Percentiles rank a stretch among this genome's conserved stretches.
These are phyloP conservation scores for Drosophila meridiana DNA, from an alignment of 2,888 invertebrate species.

Conservation along the genomic window DNA sequence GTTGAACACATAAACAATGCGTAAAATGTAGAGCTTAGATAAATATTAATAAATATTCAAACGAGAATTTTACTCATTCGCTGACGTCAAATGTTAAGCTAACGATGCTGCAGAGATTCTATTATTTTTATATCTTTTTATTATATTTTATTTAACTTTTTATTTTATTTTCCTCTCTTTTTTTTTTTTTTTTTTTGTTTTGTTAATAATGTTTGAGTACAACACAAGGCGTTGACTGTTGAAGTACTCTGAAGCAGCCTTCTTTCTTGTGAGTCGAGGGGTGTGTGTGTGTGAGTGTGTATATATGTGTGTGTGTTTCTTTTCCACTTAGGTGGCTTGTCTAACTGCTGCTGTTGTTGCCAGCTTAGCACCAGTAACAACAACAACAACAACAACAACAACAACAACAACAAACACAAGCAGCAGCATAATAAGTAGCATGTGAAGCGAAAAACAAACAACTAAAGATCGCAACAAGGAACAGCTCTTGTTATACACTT, in stretches of 20 bases:
- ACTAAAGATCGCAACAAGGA: constrained; percentile 50
- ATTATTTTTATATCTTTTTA: constrained; percentile 12
- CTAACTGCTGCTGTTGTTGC: constrained; percentile 45
- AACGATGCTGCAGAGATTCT: constrained; percentile 32
- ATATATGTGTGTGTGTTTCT: neutral
- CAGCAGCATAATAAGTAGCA: constrained; percentile 58
- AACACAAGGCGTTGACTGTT: constrained; percentile 67
- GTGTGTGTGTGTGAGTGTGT: neutral
- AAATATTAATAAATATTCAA: constrained; percentile 58
- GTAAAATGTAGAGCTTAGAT: constrained; percentile 18
- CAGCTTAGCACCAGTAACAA: constrained; percentile 52
- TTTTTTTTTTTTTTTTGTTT: constrained; percentile 7
- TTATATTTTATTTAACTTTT: constrained; percentile 13
- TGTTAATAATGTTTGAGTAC: constrained; percentile 52
- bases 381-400: neutral
- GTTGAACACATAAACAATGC: constrained; percentile 39
- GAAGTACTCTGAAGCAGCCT: constrained; percentile 53
- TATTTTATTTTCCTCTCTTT: constrained; percentile 14
- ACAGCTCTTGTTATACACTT: constrained; percentile 43
- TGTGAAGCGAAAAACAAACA: constrained; percentile 67
- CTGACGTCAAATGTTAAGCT: constrained; percentile 20
- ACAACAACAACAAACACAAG: constrained; percentile 3
- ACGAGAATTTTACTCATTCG: constrained; percentile 17
- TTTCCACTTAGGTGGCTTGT: constrained; percentile 49
- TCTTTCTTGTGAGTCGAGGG: constrained; percentile 30